Conservation (phyloP, 2,797 vertebrate genomes). For the Spinibarbus caldwelli region DNA sequence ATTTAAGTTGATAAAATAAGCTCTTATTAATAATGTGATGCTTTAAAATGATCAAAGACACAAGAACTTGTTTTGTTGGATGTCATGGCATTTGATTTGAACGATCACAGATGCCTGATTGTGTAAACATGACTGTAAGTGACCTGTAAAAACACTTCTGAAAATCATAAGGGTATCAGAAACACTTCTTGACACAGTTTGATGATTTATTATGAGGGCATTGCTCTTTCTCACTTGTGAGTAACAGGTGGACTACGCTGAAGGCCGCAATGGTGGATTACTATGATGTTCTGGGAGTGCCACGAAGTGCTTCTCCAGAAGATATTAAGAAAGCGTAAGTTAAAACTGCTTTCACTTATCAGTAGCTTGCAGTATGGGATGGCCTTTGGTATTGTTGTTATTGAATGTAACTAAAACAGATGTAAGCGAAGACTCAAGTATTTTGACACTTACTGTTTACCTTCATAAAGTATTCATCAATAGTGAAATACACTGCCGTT, state of each 20-base stretch:
- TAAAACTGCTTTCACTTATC: not conserved
- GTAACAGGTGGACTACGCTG: conserved; percentile 52
- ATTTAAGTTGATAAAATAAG: not conserved
- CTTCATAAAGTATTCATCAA: not conserved
- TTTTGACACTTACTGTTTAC: not conserved
- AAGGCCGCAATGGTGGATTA: conserved; percentile 90
- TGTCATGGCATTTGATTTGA: not conserved
- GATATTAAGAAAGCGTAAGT: conserved; percentile 99
- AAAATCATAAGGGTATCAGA: not conserved
- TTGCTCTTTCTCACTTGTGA: conserved; percentile 5
- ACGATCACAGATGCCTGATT: conserved; percentile 8
- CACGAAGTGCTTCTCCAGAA: conserved; percentile 85
- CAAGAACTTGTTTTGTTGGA: not conserved
- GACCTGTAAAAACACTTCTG: too few species aligned
- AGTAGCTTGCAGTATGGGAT: not conserved
- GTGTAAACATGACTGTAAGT: not conserved
- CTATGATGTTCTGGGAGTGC: conserved; percentile 90
- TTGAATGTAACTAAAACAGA: not conserved
- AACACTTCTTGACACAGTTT: not conserved
- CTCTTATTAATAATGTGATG: not conserved
- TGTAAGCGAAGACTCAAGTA: not conserved
- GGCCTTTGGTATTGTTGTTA: too few species aligned
- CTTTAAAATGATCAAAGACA: not conserved
- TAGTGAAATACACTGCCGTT: not conserved
- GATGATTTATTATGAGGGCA: not conserved